Base-by-base conservation (phyloP, 2,888 invertebrate genomes). In the Thalpophila matura region DNA sequence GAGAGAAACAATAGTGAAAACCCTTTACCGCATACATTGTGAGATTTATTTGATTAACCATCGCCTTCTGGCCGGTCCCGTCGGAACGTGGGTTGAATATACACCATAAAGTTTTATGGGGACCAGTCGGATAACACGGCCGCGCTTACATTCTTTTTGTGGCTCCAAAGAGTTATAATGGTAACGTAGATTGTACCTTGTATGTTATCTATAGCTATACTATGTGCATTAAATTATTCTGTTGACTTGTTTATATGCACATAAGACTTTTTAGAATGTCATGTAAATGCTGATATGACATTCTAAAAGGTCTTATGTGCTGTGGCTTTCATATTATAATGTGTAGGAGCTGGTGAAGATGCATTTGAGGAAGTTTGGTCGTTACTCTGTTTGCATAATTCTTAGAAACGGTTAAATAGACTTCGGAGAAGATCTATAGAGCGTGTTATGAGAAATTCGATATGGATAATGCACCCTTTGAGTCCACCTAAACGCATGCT, bases 91-190 rank as follows among this genome's bases (percentile, higher is more conserved):
- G 84, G 81, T 80, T 80, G 86, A 83, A 84, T 86, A 85, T 79
- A 85, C 85, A 79, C 86, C 83, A 84, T 90, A 83, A 89, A 91
- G 75, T 84, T 90, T 90, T 89, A 91, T 89, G 83, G 85, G 81
- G 75, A 63, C 83, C 82, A 80, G 72, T 58, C 73, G 80, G 88
- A 88, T 88, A 89, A 86, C 82, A 77, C 69, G 65, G 69, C 74
- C 74, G 54, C 38, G 64, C 71, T 64, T 62, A 56, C 64, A 56
- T 61, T 58, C 65, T 74, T 81, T 86, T 86, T 85, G 84, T 82
- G 78, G 75, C 77, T 73, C 69, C 53, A 62, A 60, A 65, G 74
- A 81, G 66, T 74, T 74, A 74, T 72, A 51, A 40, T 14, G 38
- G 38, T 51, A 38, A 27, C 45, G 27, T 62, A 50, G 37, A 6